These are phyloP conservation scores for Battus philenor DNA, from an alignment of 1,140 invertebrate species.

Conservation along the genomic window DNA sequence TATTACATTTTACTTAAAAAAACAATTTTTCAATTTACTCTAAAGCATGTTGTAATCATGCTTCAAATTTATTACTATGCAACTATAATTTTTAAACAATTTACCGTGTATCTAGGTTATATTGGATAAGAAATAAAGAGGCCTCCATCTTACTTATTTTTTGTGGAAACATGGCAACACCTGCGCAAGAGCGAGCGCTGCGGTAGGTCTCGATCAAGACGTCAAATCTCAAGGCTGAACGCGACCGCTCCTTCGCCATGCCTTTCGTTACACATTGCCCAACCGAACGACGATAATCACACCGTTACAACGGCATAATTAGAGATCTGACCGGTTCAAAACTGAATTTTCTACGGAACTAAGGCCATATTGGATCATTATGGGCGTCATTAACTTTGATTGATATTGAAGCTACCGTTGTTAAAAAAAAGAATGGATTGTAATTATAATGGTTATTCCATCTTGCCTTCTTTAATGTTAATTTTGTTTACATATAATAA, in stretches of 20 bases:
- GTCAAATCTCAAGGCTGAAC: constrained; percentile 70
- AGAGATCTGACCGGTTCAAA: constrained; percentile 24
- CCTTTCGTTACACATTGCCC: constrained; percentile 60
- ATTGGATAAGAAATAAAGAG: constrained; percentile 42
- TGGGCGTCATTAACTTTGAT: background rate
- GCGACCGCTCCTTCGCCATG: constrained; percentile 43
- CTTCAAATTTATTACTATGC: constrained; percentile 17
- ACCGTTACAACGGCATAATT: constrained; percentile 38
- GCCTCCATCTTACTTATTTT: constrained; percentile 59
- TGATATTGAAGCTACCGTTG: background rate
- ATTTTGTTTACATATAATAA: too few relatives aligned
- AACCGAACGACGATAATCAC: constrained; percentile 35
- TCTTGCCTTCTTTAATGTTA: too few relatives aligned
- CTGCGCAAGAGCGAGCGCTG: constrained; percentile 60
- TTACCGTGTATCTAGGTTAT: constrained; percentile 29
- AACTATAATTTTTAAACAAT: too few relatives aligned
- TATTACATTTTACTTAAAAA: too few relatives aligned
- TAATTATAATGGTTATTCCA: too few relatives aligned
- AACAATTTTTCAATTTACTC: too few relatives aligned
- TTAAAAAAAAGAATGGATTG: background rate
- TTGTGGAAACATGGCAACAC: constrained; percentile 55
- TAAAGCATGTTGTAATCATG: too few relatives aligned
- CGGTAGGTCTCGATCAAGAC: constrained; percentile 73
- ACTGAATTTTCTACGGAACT: constrained; percentile 9
- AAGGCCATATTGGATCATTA: background rate